A percentile compares a stretch with the other conserved stretches of the same genome.
phyloP scores from a whole-genome alignment of 2,888 invertebrate species.

The Acanthosepion lycidas region DNA sequence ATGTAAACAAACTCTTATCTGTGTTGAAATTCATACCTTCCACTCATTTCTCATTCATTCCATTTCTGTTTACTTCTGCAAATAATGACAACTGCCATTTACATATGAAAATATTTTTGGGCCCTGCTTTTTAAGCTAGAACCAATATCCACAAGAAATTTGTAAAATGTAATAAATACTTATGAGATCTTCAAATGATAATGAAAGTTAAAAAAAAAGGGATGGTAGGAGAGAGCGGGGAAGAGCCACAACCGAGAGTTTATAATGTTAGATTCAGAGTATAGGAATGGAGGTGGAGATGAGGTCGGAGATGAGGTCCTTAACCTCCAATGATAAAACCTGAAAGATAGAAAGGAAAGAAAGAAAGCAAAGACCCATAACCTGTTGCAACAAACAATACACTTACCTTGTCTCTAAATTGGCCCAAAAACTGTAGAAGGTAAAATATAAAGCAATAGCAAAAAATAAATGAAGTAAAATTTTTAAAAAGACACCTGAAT shows the following conservation, averaged over 20 bases:
- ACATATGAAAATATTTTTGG: no score
- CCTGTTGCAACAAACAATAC: background rate
- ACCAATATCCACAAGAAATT: no score
- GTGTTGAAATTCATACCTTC: no score
- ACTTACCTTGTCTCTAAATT: constrained; percentile 34
- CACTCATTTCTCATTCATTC: no score
- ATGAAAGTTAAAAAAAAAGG: background rate
- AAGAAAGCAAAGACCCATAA: background rate
- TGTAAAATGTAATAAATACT: no score
- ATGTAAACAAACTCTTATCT: no score
- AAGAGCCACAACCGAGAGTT: background rate
- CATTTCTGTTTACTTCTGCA: no score
- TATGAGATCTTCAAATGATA: no score
- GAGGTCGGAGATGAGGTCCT: background rate
- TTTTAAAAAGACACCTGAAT: background rate
- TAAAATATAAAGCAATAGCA: background rate
- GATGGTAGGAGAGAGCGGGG: background rate
- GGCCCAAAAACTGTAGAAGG: background rate
- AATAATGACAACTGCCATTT: no score
- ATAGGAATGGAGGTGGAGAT: background rate
- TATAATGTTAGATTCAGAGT: background rate
- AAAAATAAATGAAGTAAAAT: background rate
- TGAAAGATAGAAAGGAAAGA: background rate
- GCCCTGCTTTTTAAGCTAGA: no score
- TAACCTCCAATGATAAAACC: background rate